Base-by-base conservation (phyloP, 2,888 invertebrate genomes). In the Macrosoma leucophasiata region DNA sequence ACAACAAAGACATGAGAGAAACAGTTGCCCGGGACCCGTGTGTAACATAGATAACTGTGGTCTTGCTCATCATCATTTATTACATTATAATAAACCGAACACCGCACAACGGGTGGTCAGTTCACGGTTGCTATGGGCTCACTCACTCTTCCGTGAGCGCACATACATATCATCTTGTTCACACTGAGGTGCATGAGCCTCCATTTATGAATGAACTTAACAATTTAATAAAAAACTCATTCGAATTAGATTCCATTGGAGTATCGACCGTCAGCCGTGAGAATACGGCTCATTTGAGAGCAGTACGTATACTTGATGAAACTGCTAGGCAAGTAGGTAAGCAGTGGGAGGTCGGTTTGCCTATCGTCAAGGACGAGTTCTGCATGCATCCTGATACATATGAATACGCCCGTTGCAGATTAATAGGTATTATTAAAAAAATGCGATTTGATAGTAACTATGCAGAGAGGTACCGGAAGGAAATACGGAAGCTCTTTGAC, bases 211-310 rank as follows among this genome's bases (percentile, higher is more conserved):
- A 19, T 29, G 31, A 41, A 15, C 37, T 50, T 12, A 43, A 41
- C 27, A 28, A 40, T 11, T 22, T 48, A 13, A 23, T 51, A 26
- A 43, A 39, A 25, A 21, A 40, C 12, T 46, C 36, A 1, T 50
- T 42, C 27, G 37, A 33, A 4, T 28, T 52, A 19, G 49, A 50
- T 11, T 39, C 48, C n/a, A 45, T 49, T 11, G 49, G 48, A 40
- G 17, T 49, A 14, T 46, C 40, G 11, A 40, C 42, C 23, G 22
- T 39, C 31, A 34, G 39, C 2, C 43, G 49, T 15, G 39, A 48
- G 11, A 47, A 49, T 39, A 44, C 38, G 26, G 41, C 26, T 2
- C 41, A 52, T 25, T 11, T 43, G 9, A 34, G 42, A 34, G 48
- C 48, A 3, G 13, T 48, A 6, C 36, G 32, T 11, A 40, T 46